Conservation (phyloP, 2,113 vertebrate genomes). For the Cyprinodon variegatus region DNA sequence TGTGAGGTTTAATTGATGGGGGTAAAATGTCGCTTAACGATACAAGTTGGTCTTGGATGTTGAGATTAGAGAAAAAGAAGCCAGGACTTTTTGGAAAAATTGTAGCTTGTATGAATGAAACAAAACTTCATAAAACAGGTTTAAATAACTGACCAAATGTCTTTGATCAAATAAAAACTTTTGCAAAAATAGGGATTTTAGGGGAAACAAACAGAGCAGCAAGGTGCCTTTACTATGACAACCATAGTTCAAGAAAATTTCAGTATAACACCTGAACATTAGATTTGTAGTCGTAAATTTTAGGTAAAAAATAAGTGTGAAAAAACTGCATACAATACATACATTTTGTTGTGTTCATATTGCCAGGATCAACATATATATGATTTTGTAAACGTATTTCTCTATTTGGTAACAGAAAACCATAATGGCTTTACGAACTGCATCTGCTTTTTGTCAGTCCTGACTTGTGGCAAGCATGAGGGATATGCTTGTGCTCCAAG, state of each 20-base stretch:
- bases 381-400: neutral
- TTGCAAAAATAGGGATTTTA: neutral
- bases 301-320: too few species aligned
- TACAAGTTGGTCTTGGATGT: too few species aligned
- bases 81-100: neutral
- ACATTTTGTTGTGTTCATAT: neutral
- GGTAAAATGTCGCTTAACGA: neutral
- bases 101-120: neutral
- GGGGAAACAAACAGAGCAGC: neutral
- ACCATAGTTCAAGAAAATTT: neutral
- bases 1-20: neutral
- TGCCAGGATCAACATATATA: neutral
- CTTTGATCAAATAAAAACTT: neutral
- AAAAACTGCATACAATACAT: too few species aligned
- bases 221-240: neutral
- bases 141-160: too few species aligned
- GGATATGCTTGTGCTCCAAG: neutral
- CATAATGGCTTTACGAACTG: neutral
- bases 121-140: neutral
- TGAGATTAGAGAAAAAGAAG: too few species aligned
- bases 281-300: neutral
- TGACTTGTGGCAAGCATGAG: neutral
- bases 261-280: neutral
- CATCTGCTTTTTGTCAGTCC: neutral
- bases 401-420: slow-evolving; percentile 1